Percentiles rank a stretch among this genome's conserved stretches.
Evolutionary conservation across 1,140 invertebrate genomes (phyloP).

Genomic region (Meteorus sp.): DNA sequence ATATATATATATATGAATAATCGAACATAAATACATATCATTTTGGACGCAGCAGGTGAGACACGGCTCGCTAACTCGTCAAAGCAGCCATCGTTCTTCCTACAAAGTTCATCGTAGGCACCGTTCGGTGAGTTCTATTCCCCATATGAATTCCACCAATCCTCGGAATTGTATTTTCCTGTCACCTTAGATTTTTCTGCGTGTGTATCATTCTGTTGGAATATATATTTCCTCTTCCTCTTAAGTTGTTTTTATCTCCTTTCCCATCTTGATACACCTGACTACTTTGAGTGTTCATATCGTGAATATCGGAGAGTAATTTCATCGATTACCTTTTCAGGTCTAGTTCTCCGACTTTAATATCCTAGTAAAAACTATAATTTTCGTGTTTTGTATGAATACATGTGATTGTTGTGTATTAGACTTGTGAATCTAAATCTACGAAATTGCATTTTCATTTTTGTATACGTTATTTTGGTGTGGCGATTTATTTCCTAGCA

Average conservation of each 20-base stretch:
- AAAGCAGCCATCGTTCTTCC: slow-evolving; percentile 63
- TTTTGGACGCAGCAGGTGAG: slow-evolving; percentile 67
- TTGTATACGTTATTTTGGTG: too few relatives aligned
- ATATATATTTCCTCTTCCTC: slow-evolving; percentile 1
- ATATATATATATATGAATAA: slow-evolving; percentile 33
- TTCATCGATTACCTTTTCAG: too few relatives aligned
- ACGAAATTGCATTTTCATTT: too few relatives aligned
- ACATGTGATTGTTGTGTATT: too few relatives aligned
- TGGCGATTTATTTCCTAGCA: too few relatives aligned
- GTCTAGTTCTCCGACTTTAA: too few relatives aligned
- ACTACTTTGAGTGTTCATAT: too few relatives aligned
- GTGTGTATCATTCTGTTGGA: slow-evolving; percentile 7
- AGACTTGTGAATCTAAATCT: too few relatives aligned
- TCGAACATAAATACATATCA: slow-evolving; percentile 45
- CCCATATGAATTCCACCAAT: slow-evolving; percentile 13
- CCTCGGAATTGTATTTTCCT: slow-evolving; percentile 19
- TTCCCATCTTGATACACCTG: slow-evolving; percentile 12
- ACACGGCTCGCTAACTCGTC: slow-evolving; percentile 73
- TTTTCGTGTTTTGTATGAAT: too few relatives aligned
- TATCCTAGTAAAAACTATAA: too few relatives aligned
- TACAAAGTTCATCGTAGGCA: slow-evolving; percentile 73
- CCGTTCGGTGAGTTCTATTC: slow-evolving; percentile 69
- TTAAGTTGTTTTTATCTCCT: slow-evolving; percentile 14
- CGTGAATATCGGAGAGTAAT: too few relatives aligned
- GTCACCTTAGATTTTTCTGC: background rate